Evolutionary conservation across 2,113 vertebrate genomes (phyloP).

Genomic region (Reinhardtius hippoglossoides): DNA sequence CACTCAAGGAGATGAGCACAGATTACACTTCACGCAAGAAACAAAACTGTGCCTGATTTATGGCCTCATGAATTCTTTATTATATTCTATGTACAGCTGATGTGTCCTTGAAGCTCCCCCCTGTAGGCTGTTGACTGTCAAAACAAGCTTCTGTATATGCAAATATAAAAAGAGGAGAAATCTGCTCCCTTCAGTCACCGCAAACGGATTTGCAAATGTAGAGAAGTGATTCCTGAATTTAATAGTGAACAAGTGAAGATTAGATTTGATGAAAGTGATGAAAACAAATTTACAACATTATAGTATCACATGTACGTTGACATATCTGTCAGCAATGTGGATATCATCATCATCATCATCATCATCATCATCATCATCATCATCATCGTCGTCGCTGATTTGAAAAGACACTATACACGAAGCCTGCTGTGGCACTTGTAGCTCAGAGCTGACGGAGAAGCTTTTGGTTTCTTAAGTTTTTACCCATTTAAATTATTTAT

Average conservation of each 20-base stretch:
- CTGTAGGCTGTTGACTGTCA: background rate
- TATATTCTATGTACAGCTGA: constrained; percentile 10
- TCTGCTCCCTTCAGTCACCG: background rate
- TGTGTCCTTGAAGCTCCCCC: background rate
- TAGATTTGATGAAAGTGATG: background rate
- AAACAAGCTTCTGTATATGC: background rate
- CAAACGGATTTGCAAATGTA: background rate
- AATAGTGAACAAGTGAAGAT: background rate
- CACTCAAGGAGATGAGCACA: background rate
- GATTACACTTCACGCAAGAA: background rate
- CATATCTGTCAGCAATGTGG: no score
- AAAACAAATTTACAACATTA: no score
- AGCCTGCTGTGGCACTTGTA: no score
- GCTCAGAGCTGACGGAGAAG: no score
- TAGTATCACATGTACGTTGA: no score
- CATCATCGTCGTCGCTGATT: no score
- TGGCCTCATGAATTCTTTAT: background rate
- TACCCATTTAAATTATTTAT: no score
- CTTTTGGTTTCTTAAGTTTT: no score
- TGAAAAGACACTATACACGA: no score
- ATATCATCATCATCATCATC: no score
- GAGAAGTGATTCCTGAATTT: no score
- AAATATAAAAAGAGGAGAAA: background rate
- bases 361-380: no score
- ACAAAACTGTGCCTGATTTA: background rate